Percentiles rank a stretch among this genome's conserved stretches.
Evolutionary conservation across 2,113 vertebrate species (phyloP).

Genomic region (Coracopsis vasa): DNA sequence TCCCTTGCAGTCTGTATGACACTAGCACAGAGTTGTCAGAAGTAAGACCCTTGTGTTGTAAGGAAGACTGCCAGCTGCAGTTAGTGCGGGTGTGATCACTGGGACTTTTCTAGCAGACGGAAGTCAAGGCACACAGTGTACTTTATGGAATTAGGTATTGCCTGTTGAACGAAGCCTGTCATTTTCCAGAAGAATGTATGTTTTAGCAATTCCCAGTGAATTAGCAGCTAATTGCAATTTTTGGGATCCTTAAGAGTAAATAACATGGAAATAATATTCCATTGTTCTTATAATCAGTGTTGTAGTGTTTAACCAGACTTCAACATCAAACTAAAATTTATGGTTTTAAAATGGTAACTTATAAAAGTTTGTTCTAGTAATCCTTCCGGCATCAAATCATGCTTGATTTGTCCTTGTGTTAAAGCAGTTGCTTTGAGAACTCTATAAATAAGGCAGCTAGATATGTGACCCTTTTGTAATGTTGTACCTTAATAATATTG

Average conservation of each 20-base stretch:
- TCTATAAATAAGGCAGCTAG: background rate
- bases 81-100: background rate
- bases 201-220: background rate
- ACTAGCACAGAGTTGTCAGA: background rate
- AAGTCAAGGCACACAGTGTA: background rate
- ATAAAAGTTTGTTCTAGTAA: background rate
- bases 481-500: background rate
- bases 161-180: background rate
- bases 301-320: background rate
- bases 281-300: background rate
- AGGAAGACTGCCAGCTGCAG: background rate
- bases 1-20: background rate
- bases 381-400: background rate
- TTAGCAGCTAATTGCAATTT: background rate
- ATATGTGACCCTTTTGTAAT: background rate
- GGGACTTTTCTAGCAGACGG: background rate
- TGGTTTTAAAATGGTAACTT: background rate
- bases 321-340: background rate
- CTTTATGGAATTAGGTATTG: background rate
- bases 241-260: background rate
- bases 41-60: accelerated
- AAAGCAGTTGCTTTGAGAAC: background rate
- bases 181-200: background rate
- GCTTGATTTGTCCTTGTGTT: background rate
- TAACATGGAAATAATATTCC: background rate